phyloP scores from a whole-genome alignment of 2,888 invertebrate genomes.

The Agelastica alni region DNA sequence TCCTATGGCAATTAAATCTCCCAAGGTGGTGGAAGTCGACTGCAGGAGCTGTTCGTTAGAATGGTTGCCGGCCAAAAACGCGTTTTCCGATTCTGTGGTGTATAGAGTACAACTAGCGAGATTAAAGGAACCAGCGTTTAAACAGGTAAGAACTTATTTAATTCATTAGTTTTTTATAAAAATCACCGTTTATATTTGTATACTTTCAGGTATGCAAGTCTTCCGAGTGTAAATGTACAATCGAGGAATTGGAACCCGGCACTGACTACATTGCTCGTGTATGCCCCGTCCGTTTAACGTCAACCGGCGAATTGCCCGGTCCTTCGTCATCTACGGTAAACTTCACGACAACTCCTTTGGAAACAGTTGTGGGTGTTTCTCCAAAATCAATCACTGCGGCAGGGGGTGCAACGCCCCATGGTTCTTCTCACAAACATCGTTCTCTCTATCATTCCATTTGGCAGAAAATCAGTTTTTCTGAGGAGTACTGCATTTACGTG shows the following conservation, averaged over 20 bases:
- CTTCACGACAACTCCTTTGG: slow-evolving; percentile 59
- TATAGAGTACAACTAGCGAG: slow-evolving; percentile 75
- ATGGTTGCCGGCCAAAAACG: slow-evolving; percentile 66
- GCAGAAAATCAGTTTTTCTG: slow-evolving; percentile 55
- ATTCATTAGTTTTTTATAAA: background rate
- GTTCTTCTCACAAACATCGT: slow-evolving; percentile 36
- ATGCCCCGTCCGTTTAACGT: slow-evolving; percentile 71
- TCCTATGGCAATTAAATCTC: slow-evolving; percentile 78
- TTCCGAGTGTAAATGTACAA: slow-evolving; percentile 63
- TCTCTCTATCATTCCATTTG: slow-evolving; percentile 36
- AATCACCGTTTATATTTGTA: too few species aligned
- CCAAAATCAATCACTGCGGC: slow-evolving; percentile 48
- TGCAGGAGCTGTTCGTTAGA: slow-evolving; percentile 65
- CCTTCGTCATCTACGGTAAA: slow-evolving; percentile 71
- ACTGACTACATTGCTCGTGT: slow-evolving; percentile 79
- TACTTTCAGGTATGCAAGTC: slow-evolving; percentile 72
- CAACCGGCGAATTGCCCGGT: slow-evolving; percentile 67
- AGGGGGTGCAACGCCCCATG: slow-evolving; percentile 33
- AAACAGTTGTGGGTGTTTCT: slow-evolving; percentile 50
- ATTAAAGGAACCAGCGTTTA: slow-evolving; percentile 65
- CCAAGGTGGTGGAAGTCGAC: slow-evolving; percentile 63
- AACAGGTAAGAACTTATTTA: slow-evolving; percentile 59
- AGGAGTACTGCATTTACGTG: slow-evolving; percentile 63
- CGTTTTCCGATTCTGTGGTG: slow-evolving; percentile 67
- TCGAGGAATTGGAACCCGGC: slow-evolving; percentile 73